phyloP scores from a whole-genome alignment of 2,797 vertebrate genomes.

The Sardinella longiceps region DNA sequence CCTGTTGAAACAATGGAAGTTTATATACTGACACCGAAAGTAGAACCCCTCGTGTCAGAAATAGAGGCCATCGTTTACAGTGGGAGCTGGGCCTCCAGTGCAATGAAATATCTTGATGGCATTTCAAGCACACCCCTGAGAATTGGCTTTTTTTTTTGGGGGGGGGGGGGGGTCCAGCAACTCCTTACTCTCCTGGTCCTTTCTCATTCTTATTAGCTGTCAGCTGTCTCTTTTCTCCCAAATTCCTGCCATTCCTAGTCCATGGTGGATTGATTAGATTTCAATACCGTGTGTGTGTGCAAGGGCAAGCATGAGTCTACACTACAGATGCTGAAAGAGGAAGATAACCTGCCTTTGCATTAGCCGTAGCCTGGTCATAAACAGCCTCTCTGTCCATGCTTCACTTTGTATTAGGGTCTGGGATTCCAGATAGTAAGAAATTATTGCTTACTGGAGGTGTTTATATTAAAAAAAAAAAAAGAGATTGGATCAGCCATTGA shows the following conservation, averaged over 20 bases:
- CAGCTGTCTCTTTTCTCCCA: constrained; percentile 26
- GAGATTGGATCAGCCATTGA: too few species aligned
- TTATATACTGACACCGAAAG: constrained; percentile 8
- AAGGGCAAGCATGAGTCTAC: neutral
- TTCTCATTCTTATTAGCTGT: neutral
- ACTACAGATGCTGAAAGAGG: neutral
- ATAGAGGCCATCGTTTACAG: neutral
- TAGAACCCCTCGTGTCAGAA: neutral
- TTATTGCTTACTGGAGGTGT: too few species aligned
- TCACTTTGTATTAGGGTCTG: too few species aligned
- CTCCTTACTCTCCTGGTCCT: neutral
- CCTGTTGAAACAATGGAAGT: neutral
- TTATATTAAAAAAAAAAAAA: too few species aligned
- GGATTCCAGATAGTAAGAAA: too few species aligned
- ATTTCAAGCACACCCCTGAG: neutral
- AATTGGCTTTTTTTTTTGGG: neutral
- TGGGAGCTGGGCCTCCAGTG: neutral
- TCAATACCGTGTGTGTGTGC: constrained; percentile 23
- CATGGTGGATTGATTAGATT: constrained; percentile 30
- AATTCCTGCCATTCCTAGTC: constrained; percentile 33
- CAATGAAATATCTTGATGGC: constrained; percentile 15
- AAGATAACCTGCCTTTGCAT: neutral
- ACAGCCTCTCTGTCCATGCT: too few species aligned
- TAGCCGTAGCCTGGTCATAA: too few species aligned
- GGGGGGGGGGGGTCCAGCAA: neutral